These are phyloP conservation scores for Danionella dracula DNA, from an alignment of 2,797 vertebrate species.

Conservation along the genomic window DNA sequence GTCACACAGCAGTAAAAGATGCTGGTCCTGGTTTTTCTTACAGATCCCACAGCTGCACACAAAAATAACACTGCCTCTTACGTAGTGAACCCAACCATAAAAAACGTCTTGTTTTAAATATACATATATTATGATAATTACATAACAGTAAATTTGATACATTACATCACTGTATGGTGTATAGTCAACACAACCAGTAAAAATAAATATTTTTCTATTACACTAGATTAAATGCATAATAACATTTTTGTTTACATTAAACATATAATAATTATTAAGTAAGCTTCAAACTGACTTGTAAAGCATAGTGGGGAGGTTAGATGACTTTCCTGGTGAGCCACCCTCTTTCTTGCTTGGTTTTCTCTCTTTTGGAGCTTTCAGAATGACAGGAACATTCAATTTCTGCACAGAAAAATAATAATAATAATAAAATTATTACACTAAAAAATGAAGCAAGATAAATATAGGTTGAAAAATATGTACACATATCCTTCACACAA, in stretches of 20 bases:
- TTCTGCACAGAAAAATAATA: constrained; percentile 65
- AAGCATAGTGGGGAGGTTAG: constrained; percentile 82
- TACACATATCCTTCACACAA: too few species aligned
- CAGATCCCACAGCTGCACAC: constrained; percentile 91
- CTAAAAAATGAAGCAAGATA: background rate
- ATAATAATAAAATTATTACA: too few species aligned
- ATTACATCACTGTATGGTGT: too few species aligned
- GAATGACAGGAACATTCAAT: constrained; percentile 83
- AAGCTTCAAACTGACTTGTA: constrained; percentile 75
- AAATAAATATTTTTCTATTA: too few species aligned
- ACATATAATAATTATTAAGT: too few species aligned
- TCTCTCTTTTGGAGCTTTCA: constrained; percentile 92
- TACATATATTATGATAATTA: too few species aligned
- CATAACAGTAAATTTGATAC: too few species aligned
- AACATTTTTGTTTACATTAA: too few species aligned
- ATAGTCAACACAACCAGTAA: too few species aligned
- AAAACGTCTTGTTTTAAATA: too few species aligned
- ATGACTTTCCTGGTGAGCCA: constrained; percentile 81
- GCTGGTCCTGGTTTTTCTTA: constrained; percentile 97
- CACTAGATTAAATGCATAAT: too few species aligned
- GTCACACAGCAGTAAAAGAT: constrained; percentile 90
- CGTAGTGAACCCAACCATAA: constrained; percentile 8
- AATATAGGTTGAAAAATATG: too few species aligned
- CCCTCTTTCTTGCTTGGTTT: constrained; percentile 97
- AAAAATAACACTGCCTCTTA: constrained; percentile 16